Evolutionary conservation across 2,113 vertebrate species (phyloP).

Genomic region (Microtus oregoni): DNA sequence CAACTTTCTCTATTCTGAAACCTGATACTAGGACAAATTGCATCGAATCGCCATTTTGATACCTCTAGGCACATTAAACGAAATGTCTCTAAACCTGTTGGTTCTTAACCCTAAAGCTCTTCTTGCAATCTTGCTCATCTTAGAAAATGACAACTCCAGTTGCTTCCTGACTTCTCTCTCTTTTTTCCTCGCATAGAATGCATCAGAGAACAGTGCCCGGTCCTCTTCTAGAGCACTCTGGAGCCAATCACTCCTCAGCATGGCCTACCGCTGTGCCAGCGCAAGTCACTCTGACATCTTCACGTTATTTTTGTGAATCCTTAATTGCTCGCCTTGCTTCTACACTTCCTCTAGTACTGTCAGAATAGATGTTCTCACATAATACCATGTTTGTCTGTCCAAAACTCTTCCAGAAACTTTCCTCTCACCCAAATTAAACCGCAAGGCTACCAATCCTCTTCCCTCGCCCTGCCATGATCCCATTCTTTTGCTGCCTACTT

Average conservation of each 20-base stretch:
- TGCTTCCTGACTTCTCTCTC: neutral
- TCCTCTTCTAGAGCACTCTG: neutral
- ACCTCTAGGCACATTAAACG: neutral
- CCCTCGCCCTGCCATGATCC: neutral
- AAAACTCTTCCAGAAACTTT: neutral
- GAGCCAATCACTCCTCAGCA: neutral
- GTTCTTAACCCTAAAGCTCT: neutral
- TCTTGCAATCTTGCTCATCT: neutral
- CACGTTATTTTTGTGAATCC: neutral
- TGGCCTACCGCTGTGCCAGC: neutral
- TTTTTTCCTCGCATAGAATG: neutral
- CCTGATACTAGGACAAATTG: neutral
- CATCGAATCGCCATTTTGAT: neutral
- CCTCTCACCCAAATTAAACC: neutral
- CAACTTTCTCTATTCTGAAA: neutral
- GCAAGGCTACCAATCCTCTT: accelerated
- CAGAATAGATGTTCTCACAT: neutral
- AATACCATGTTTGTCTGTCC: neutral
- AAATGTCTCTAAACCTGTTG: neutral
- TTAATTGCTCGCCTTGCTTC: neutral
- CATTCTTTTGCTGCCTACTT: neutral
- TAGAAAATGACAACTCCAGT: neutral
- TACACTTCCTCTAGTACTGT: neutral
- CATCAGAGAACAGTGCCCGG: neutral
- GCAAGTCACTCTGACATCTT: neutral